phyloP scores from a whole-genome alignment of 2,797 vertebrate species.

The Ficedula albicollis region DNA sequence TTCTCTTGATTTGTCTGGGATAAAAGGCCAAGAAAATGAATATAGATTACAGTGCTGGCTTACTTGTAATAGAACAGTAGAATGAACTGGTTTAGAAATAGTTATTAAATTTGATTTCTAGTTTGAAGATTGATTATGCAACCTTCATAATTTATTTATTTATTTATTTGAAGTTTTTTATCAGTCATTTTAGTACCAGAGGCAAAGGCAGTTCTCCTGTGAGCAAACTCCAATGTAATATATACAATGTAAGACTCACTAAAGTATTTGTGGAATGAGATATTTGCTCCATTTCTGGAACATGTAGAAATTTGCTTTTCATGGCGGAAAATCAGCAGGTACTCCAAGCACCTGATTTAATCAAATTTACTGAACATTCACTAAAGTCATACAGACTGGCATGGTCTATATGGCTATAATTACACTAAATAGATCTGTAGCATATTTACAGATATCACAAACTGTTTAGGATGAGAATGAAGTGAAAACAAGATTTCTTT shows the following conservation, averaged over 20 bases:
- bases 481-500: neutral
- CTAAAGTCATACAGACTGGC: neutral
- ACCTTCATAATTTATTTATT: neutral
- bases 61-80: neutral
- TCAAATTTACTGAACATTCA: neutral
- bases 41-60: neutral
- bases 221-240: neutral
- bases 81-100: neutral
- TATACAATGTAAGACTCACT: neutral
- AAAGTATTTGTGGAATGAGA: constrained; percentile 13
- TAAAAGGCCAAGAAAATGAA: neutral
- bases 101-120: neutral
- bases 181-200: neutral
- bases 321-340: neutral
- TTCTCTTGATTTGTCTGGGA: neutral
- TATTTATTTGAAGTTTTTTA: constrained; percentile 16
- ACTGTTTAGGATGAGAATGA: neutral
- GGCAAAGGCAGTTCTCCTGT: neutral
- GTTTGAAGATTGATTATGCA: neutral
- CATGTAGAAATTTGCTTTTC: neutral
- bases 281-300: neutral
- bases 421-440: neutral
- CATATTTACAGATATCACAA: neutral
- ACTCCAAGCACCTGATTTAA: neutral
- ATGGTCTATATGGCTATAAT: neutral